Evolutionary conservation across 1,140 invertebrate species (phyloP).

Genomic region (Caenorhabditis tropicalis): DNA sequence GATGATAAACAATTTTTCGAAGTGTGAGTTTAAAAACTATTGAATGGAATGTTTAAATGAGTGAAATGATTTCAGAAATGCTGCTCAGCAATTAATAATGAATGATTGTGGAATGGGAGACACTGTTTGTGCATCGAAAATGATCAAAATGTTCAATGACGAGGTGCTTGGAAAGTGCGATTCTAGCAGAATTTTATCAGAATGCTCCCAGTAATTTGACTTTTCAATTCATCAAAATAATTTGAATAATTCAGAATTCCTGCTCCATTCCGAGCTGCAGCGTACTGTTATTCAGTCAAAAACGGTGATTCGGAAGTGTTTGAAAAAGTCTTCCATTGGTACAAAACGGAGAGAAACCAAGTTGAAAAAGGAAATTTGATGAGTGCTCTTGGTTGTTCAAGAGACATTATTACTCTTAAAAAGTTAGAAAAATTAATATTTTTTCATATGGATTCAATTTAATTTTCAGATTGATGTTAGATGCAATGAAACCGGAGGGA

Average conservation of each 20-base stretch:
- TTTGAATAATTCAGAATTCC: slow-evolving; percentile 17
- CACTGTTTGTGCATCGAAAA: not conserved
- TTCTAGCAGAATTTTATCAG: not conserved
- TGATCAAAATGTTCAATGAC: slow-evolving; percentile 21
- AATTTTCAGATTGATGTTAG: not conserved
- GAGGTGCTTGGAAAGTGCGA: slow-evolving; percentile 43
- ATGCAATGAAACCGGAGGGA: slow-evolving; percentile 15
- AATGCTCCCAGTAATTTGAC: slow-evolving; percentile 39
- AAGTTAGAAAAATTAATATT: not conserved
- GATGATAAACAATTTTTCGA: slow-evolving; percentile 43
- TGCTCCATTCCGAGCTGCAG: slow-evolving; percentile 25
- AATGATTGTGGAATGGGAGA: slow-evolving; percentile 3
- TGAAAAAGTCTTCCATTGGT: slow-evolving; percentile 36
- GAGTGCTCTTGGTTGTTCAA: slow-evolving; percentile 38
- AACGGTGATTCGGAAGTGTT: not conserved
- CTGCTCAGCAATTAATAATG: not conserved
- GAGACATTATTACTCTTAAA: slow-evolving; percentile 39
- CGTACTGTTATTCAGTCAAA: slow-evolving; percentile 46
- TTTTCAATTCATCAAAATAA: not conserved
- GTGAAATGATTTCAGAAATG: not conserved
- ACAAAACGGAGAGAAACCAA: slow-evolving; percentile 28
- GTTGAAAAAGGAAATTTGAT: slow-evolving; percentile 37
- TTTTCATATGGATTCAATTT: not conserved
- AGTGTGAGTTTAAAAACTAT: slow-evolving; percentile 44
- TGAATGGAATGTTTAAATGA: no score